Conservation (phyloP, 2,888 invertebrate species). For the Coenonympha glycerion region DNA sequence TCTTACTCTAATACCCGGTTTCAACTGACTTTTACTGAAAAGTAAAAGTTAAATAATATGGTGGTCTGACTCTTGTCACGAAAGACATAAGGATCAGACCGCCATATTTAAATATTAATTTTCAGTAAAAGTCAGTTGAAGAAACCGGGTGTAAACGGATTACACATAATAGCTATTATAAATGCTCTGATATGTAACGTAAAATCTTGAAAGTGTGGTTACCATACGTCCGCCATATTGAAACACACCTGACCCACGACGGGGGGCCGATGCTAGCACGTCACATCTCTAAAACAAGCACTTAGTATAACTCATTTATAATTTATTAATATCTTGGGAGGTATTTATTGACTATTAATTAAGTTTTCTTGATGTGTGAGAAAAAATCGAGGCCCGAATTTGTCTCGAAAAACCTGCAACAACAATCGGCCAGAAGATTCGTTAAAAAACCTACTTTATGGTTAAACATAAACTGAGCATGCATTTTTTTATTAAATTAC, state of each 20-base stretch:
- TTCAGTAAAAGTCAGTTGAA: no score
- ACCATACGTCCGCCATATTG: conserved; percentile 20
- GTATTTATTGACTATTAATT: conserved; percentile 21
- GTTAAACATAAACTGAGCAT: neutral
- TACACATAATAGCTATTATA: no score
- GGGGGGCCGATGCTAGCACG: conserved; percentile 21
- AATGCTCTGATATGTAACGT: no score
- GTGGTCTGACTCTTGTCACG: no score
- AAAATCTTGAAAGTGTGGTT: no score
- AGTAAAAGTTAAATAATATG: no score
- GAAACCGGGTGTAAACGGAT: no score
- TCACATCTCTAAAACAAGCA: conserved; percentile 23
- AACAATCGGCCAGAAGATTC: neutral
- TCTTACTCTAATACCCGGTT: no score
- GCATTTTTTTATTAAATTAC: no score
- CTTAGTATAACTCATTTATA: conserved; percentile 17
- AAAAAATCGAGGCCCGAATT: neutral
- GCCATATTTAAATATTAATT: no score
- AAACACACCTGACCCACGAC: conserved; percentile 24
- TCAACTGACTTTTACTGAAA: no score
- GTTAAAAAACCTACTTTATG: neutral
- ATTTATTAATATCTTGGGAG: conserved; percentile 14
- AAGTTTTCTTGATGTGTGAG: conserved; percentile 13
- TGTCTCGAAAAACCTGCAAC: neutral
- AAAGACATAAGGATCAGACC: no score